phyloP scores from a whole-genome alignment of 2,113 vertebrate genomes.

The Lontra canadensis region DNA sequence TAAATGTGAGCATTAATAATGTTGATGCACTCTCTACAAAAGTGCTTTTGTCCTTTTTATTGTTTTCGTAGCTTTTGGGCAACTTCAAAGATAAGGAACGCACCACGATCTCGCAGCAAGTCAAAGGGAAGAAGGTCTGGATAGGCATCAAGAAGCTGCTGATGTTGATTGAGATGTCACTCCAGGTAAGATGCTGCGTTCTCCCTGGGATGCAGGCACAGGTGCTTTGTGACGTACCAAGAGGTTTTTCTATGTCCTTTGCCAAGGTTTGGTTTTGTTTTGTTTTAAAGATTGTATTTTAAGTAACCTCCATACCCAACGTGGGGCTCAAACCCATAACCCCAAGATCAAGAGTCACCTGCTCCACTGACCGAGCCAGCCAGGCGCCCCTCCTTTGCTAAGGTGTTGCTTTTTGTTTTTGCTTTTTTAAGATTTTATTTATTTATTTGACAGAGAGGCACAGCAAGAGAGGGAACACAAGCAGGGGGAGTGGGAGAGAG shows the following conservation, averaged over 20 bases:
- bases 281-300: background rate
- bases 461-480: too few relatives aligned
- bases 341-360: background rate
- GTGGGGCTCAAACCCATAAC: background rate
- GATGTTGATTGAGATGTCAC: constrained; percentile 98
- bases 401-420: too few relatives aligned
- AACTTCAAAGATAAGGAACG: constrained; percentile 95
- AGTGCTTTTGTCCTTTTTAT: background rate
- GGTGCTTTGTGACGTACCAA: background rate
- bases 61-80: constrained; percentile 89
- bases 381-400: too few relatives aligned
- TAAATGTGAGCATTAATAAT: background rate
- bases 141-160: constrained; percentile 98
- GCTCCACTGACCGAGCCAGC: too few relatives aligned
- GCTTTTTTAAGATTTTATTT: too few relatives aligned
- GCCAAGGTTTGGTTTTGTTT: background rate
- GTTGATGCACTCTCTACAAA: background rate
- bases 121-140: constrained; percentile 89
- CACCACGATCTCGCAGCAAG: constrained; percentile 88
- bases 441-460: too few relatives aligned
- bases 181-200: constrained; percentile 88
- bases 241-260: background rate
- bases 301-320: background rate
- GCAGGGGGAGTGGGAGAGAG: too few relatives aligned
- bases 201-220: background rate